Evolutionary conservation across 2,797 vertebrate species (phyloP).

Genomic region (Propithecus perrieri): DNA sequence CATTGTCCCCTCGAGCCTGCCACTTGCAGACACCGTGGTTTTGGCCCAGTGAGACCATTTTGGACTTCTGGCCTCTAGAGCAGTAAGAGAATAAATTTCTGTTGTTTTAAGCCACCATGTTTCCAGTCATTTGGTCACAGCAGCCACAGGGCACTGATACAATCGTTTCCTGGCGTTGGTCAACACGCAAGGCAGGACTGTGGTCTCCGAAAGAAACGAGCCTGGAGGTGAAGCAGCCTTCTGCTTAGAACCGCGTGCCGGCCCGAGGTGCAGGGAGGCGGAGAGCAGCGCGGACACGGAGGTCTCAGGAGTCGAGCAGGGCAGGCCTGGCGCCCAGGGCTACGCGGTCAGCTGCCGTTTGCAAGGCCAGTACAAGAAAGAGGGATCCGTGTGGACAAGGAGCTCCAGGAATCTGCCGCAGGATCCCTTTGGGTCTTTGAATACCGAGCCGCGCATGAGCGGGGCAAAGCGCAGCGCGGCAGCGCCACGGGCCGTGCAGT

Average conservation of each 20-base stretch:
- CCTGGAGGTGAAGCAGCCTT: no score
- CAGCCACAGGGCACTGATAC: rapidly evolving
- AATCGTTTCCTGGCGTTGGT: not conserved
- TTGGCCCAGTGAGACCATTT: not conserved
- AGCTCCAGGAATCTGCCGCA: not conserved
- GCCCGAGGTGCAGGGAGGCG: rapidly evolving
- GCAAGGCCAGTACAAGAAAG: no score
- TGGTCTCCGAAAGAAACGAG: not conserved
- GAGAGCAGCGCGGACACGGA: rapidly evolving
- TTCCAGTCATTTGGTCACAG: no score
- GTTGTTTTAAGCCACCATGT: not conserved
- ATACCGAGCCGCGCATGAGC: rapidly evolving
- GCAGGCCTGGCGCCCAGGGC: no score
- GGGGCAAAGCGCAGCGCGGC: rapidly evolving
- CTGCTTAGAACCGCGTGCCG: rapidly evolving
- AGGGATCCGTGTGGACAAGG: not conserved
- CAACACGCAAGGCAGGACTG: rapidly evolving
- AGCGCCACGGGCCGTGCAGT: rapidly evolving
- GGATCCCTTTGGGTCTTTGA: not conserved
- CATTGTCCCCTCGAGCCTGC: rapidly evolving
- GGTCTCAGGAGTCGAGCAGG: rapidly evolving
- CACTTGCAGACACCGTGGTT: not conserved
- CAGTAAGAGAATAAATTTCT: not conserved
- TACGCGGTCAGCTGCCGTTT: rapidly evolving
- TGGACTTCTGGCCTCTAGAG: not conserved